Base-by-base conservation (phyloP, 2,888 invertebrate genomes). In the Rotaria socialis region DNA sequence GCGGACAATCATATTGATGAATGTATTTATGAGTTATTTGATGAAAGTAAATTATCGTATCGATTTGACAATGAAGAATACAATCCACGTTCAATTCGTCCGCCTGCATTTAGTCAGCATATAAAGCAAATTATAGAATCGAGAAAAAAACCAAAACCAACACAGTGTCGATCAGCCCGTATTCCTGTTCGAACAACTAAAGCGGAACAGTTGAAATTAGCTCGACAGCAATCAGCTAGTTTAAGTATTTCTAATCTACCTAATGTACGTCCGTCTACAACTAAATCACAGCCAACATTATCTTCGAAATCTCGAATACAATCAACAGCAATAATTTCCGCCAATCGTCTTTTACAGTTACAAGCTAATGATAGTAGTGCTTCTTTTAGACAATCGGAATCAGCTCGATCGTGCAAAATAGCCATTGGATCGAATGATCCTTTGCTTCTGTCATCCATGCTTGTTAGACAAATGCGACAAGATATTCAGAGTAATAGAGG, bases 111-210 rank as follows among this genome's bases (percentile, higher is more conserved):
- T n/a, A 7, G n/a, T 47, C 19, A 80, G n/a, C n/a, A 80, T 47
- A 47, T 80, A 4, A 47, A 80, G 47, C 47, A 80, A 47, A 7
- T 80, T 4, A 4, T 19, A 47, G n/a, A 11, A 80, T 19, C 80
- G n/a, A 35, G 35, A 67, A 24, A 22, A 24, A n/a, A 47, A 24
- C 11, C 4, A 8, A 43, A 47, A 43, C 43, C 80, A 24, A 43
- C 3, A 11, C 43, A n/a, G 10, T 24, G 14, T 11, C 80, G 47
- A 47, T 47, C 80, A n/a, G 24, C 80, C 47, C 43, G 41, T 24
- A 47, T 80, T 11, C 47, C 80, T 10, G 47, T 80, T 47, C 43
- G 80, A 47, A 80, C 80, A 80, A 80, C 80, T n/a, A 43, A 47
- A 80, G 41, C 80, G 11, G 80, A 43, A 80, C 24, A 80, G n/a